Evolutionary conservation across 2,888 invertebrate genomes (phyloP), one percentile per base, ranked within the genome.

Genomic region (Resseliella maxima): DNA sequence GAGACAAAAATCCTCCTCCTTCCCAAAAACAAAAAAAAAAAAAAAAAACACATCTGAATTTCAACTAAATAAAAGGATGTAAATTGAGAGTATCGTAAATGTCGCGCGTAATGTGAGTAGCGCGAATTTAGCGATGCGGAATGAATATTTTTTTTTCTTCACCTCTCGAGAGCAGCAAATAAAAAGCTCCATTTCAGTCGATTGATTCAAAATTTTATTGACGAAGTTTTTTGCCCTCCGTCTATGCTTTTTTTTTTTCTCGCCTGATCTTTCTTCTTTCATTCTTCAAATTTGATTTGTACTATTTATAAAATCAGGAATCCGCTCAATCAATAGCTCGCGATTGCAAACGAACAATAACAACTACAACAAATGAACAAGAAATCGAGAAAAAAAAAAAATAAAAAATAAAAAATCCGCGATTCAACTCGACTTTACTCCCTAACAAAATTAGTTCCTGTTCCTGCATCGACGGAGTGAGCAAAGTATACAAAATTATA

Each of bases 381-480:
- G n/a, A n/a, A n/a, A n/a, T n/a, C n/a, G n/a, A n/a, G n/a, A n/a
- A n/a, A 24, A 59, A 59, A 59, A 59, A 59, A 50, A 8, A 50
- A 15, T 18, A 41, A 41, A 5, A 41, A 41, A 5, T 8, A 5
- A 41, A 12, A 41, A 12, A 41, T 41, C 12, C 41, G 41, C 46
- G 46, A 50, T 18, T 50, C 46, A 50, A 50, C 46, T 41, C 50
- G 50, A 50, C 18, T n/a, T n/a, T n/a, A 50, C 15, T 72, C 72
- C 72, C 72, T 72, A 72, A 72, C 72, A 72, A 72, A 72, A 72
- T 72, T 72, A 72, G 72, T 72, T 72, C 72, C 72, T 35, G 35
- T 59, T 59, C 59, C 59, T 59, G 24, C 15, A 5, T 59, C 24
- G 15, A 24, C n/a, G 24, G 24, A 59, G 3, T 24, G 59, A 59